Conservation (phyloP, 35 echinoderm and acorn worm species). For the Ptychodera flava region DNA sequence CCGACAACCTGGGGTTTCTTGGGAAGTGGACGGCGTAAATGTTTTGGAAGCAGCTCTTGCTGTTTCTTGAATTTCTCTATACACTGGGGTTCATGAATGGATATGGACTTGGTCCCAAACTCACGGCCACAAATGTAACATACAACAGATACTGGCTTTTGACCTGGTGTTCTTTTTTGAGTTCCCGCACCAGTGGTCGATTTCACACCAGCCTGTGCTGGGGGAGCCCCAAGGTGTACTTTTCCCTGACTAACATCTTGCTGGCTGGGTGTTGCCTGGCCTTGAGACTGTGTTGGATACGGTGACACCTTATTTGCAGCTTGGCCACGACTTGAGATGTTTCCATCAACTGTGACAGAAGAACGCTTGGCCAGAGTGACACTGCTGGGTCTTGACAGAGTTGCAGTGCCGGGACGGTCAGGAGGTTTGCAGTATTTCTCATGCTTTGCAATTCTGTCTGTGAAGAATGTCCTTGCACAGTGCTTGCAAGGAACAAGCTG, state of each 20-base stretch:
- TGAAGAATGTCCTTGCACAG: conserved; percentile 86
- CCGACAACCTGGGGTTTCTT: conserved; percentile 54
- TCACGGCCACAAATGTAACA: conserved; percentile 96
- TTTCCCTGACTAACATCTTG: too few relatives aligned
- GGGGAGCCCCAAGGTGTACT: conserved; percentile 19
- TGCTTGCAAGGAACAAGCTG: conserved; percentile 71
- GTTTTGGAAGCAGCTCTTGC: conserved; percentile 77
- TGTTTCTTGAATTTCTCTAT: conserved; percentile 81
- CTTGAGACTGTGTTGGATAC: too few relatives aligned
- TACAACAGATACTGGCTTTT: conserved; percentile 52
- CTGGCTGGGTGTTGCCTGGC: conserved; percentile 3
- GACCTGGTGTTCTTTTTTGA: not conserved
- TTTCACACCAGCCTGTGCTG: not conserved
- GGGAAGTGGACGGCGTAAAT: conserved; percentile 52
- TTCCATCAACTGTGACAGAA: conserved; percentile 45
- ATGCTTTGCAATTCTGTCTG: conserved; percentile 73
- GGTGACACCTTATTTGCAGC: not conserved
- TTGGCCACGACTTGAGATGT: not conserved
- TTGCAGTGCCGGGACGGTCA: conserved; percentile 56
- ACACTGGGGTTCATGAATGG: conserved; percentile 97
- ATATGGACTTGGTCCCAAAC: conserved; percentile 89
- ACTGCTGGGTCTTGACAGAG: conserved; percentile 66
- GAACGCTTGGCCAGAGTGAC: conserved; percentile 48
- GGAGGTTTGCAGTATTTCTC: conserved; percentile 44
- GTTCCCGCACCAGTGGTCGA: not conserved